Base-by-base conservation (phyloP, 2,888 invertebrate species). In the Epistrophe eligans region DNA sequence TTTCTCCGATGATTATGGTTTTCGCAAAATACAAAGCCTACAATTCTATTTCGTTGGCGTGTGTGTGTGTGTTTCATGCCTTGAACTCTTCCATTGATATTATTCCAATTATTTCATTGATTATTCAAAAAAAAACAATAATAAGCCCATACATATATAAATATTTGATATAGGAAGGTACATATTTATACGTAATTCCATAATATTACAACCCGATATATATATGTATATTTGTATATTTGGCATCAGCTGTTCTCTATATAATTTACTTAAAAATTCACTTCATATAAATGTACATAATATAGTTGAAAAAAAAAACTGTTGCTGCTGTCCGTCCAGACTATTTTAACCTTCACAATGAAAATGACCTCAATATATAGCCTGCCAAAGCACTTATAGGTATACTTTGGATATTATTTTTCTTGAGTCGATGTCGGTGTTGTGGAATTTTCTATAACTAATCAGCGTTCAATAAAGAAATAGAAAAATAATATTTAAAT, bases 301-400 rank as follows among this genome's bases (percentile, higher is more conserved):
- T 5, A 32, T 24, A 19, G 38, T 40, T 62, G n/a, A 40, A 40
- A n/a, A n/a, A n/a, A n/a, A n/a, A n/a, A 62, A 60, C 40, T 60
- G n/a, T 40, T 17, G 13, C 10, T 43, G 15, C 17, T 35, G 35
- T 62, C 32, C 6, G 48, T 17, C 32, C 48, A 45, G 32, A 35
- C 66, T 66, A 38, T 35, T 67, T 67, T 67, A 67, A 50, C 48
- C 50, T 67, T 67, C 67, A 48, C 67, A 67, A 67, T 50, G 67
- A 35, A 67, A 67, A 67, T 67, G 50, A 67, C 67, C 67, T 38
- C 50, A 50, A 67, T 67, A 67, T 7, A 67, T 7, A n/a, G 15
- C 35, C 67, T 50, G 50, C 38, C 35, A 35, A 48, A 6, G 35
- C 35, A 8, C 24, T 24, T 3, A 17, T 17, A 48, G 1, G 5